Percentiles rank a stretch among this genome's conserved stretches.
phyloP scores from a whole-genome alignment of 2,113 vertebrate genomes.

The Gymnorhina tibicen region DNA sequence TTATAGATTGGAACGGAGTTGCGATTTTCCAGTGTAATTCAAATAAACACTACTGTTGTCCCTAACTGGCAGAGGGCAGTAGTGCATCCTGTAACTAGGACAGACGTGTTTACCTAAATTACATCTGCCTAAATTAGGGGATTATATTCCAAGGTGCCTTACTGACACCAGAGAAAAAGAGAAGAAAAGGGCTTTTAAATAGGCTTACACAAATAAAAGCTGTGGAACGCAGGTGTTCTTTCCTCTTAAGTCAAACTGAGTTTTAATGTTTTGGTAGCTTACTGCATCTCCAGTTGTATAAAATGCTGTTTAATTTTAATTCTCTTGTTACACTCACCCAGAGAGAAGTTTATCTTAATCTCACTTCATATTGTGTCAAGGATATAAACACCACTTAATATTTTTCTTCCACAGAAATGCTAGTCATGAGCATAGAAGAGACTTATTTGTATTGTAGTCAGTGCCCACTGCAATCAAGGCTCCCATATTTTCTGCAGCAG shows the following conservation, averaged over 20 bases:
- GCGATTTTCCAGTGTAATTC: accelerated
- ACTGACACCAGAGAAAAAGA: background rate
- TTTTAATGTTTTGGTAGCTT: background rate
- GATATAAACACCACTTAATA: background rate
- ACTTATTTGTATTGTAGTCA: background rate
- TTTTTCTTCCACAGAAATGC: background rate
- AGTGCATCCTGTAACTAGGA: background rate
- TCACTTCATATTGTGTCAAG: slow-evolving; percentile 16
- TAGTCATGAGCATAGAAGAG: background rate
- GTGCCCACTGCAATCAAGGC: background rate
- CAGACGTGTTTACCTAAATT: background rate
- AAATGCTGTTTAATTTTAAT: slow-evolving; percentile 24
- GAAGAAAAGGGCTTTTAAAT: background rate
- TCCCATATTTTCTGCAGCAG: background rate
- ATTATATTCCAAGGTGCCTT: background rate
- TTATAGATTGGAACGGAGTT: background rate
- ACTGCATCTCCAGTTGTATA: background rate
- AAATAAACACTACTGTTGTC: background rate
- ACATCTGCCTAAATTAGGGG: background rate
- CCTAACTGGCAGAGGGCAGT: background rate
- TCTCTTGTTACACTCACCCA: background rate
- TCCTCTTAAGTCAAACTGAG: background rate
- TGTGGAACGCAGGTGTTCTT: accelerated
- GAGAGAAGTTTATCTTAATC: background rate
- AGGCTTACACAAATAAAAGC: background rate